Conservation (phyloP, 92 coral and sea anemone genomes). For the Bergia puertoricense region DNA sequence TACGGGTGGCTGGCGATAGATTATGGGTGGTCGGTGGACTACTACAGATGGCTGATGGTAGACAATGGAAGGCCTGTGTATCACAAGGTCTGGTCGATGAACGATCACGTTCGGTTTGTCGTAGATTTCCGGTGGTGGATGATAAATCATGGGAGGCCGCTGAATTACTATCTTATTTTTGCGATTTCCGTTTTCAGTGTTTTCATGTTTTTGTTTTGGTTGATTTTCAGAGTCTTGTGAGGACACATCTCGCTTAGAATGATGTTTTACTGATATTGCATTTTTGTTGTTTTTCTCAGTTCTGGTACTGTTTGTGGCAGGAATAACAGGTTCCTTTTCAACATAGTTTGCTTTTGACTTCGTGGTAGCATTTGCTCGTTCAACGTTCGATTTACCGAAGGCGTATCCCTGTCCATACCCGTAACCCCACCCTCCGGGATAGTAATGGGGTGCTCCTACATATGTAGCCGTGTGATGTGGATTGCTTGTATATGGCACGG, state of each 20-base stretch:
- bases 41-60: conserved; percentile 87
- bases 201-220: background rate
- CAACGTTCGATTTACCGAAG: conserved; percentile 68
- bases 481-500: conserved; percentile 66
- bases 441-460: conserved; percentile 81
- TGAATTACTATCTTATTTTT: conserved; percentile 71
- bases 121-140: conserved; percentile 92
- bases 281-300: background rate
- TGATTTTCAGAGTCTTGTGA: background rate
- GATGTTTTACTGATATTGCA: background rate
- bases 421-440: conserved; percentile 65
- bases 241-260: conserved; percentile 15
- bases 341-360: background rate
- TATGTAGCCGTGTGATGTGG: conserved; percentile 68
- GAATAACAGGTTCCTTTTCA: background rate
- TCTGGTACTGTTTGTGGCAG: background rate
- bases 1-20: conserved; percentile 82
- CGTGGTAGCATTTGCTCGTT: background rate
- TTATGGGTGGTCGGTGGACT: conserved; percentile 83
- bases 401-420: conserved; percentile 51
- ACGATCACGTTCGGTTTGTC: conserved; percentile 78
- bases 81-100: conserved; percentile 85
- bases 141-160: conserved; percentile 82
- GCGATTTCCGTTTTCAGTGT: conserved; percentile 49
- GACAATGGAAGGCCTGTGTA: conserved; percentile 83